Evolutionary conservation across 2,888 invertebrate species (phyloP), one percentile per base, ranked within the genome.

Genomic region (Leptinotarsa juncta): DNA sequence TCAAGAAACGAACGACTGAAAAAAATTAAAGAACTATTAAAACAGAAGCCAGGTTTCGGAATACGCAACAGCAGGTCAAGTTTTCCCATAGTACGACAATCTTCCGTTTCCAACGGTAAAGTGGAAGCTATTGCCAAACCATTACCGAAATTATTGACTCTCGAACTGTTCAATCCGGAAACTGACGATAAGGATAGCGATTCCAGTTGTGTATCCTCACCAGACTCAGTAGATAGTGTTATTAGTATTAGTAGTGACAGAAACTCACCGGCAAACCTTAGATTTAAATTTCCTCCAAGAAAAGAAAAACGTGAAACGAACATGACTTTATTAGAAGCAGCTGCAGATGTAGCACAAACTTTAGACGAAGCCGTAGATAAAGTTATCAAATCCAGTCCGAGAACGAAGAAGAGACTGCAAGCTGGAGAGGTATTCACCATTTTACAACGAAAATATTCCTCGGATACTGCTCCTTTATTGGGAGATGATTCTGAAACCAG

Each of bases 181-280:
- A 95, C 94, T 7, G 96, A 97, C 85, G 96, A 97, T 83, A 91
- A 96, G 87, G 96, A 96, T 85, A 96, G 96, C 83, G 96, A 96
- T 85, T 96, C 95, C 0, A 95, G 95, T 83, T 94, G 94, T 4
- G 94, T 95, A 15, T 96, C 96, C 0, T 96, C 96, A 0, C 96
- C 96, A 3, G 96, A 96, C 85, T 96, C 96, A 3, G 92, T 94
- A 2, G 95, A 95, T 81, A 95, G 95, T 84, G 96, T 96, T 1
- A 95, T 96, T 62, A 82, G 80, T 55, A 78, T 82, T 10, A 77
- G 74, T 49, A 76, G 65, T 57, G 79, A 73, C 67, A 18, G 78
- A 71, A 77, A 78, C 18, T 72, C 75, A 18, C 70, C 73, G 49
- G 55, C 67, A 32, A 72, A 66, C 65, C 53, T 71, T 3, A 67